Evolutionary conservation across 2,797 vertebrate species (phyloP).

Genomic region (Malurus splendens): DNA sequence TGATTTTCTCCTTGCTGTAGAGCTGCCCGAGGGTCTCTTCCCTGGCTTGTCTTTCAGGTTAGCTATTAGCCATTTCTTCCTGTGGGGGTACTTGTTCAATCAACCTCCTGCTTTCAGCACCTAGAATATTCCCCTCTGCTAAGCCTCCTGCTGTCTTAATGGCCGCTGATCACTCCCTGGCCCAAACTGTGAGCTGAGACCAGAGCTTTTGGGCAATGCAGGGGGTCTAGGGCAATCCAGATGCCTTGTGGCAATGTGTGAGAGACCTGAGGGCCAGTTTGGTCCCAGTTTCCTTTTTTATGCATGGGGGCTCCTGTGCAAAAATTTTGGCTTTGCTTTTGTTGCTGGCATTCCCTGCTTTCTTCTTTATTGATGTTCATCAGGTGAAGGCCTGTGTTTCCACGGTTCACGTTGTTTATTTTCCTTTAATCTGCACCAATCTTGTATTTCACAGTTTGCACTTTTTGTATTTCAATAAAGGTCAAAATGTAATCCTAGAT

Average conservation of each 20-base stretch:
- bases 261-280: background rate
- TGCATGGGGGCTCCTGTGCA: background rate
- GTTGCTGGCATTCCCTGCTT: background rate
- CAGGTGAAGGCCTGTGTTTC: background rate
- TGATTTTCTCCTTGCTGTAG: background rate
- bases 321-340: slow-evolving; percentile 11
- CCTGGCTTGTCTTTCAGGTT: background rate
- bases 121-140: background rate
- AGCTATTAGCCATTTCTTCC: background rate
- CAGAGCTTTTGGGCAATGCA: background rate
- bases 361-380: slow-evolving; percentile 3
- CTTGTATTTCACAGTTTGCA: slow-evolving; percentile 73
- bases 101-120: background rate
- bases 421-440: slow-evolving; percentile 63
- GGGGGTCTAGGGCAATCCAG: background rate
- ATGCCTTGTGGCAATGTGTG: slow-evolving; percentile 1
- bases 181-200: background rate
- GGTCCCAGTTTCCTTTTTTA: background rate
- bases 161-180: background rate
- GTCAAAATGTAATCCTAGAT: slow-evolving; percentile 36
- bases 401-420: slow-evolving; percentile 57
- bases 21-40: background rate
- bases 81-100: background rate
- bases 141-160: background rate
- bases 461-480: slow-evolving; percentile 82